phyloP scores from a whole-genome alignment of 1,140 invertebrate genomes.

The Pissodes strobi region DNA sequence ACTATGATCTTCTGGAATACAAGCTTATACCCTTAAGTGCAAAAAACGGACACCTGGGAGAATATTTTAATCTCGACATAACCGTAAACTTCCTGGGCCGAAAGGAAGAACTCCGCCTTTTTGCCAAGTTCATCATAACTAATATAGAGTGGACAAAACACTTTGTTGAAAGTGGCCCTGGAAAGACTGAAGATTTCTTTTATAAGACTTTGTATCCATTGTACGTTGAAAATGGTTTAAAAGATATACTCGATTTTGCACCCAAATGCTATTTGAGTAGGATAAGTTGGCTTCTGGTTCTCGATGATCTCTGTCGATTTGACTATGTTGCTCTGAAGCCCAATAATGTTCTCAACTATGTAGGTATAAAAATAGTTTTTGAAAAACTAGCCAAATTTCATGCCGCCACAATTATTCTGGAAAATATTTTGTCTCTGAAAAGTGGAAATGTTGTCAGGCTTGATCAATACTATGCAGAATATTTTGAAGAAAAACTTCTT shows the following conservation, averaged over 20 bases:
- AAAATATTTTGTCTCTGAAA: slow-evolving; percentile 5
- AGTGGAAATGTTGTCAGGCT: neutral
- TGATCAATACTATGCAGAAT: slow-evolving; percentile 2
- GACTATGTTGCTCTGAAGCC: neutral
- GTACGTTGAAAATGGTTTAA: neutral
- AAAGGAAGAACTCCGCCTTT: neutral
- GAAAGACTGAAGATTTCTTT: slow-evolving; percentile 25
- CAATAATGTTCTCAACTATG: slow-evolving; percentile 2
- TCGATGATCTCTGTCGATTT: slow-evolving; percentile 7
- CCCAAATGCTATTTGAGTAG: slow-evolving; percentile 22
- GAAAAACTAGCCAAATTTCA: slow-evolving; percentile 17
- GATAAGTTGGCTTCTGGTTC: neutral
- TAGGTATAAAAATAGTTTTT: neutral
- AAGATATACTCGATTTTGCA: slow-evolving; percentile 14
- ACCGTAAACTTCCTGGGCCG: neutral
- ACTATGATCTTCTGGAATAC: slow-evolving; percentile 4
- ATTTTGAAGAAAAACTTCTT: neutral
- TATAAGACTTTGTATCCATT: slow-evolving; percentile 3
- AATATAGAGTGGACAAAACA: neutral
- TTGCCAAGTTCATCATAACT: slow-evolving; percentile 8
- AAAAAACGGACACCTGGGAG: slow-evolving; percentile 24
- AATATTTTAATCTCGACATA: slow-evolving; percentile 18
- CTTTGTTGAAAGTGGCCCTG: neutral
- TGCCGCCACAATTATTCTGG: slow-evolving; percentile 7
- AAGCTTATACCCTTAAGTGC: slow-evolving; percentile 4